These are phyloP conservation scores for Prosapia bicincta DNA, from an alignment of 2,888 invertebrate species.

Conservation along the genomic window DNA sequence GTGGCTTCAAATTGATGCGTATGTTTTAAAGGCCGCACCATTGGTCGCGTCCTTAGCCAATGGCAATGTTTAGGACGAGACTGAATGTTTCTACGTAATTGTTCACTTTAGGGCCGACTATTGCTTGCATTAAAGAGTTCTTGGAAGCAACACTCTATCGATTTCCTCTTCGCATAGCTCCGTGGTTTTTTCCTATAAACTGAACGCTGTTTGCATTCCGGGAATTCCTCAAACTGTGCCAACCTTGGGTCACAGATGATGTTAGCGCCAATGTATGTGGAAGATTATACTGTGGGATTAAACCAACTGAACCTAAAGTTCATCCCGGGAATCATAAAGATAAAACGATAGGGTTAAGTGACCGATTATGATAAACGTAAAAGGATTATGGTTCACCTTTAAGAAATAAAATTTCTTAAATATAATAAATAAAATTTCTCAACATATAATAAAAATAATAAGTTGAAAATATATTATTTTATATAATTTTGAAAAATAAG, in stretches of 20 bases:
- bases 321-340: no score
- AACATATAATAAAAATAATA: no score
- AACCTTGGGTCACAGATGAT: not conserved
- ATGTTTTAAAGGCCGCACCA: not conserved
- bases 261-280: not conserved
- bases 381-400: no score
- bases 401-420: no score
- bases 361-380: no score
- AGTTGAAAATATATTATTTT: no score
- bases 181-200: not conserved
- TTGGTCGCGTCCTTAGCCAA: not conserved
- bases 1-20: not conserved
- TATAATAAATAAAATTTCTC: no score
- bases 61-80: not conserved
- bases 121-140: not conserved
- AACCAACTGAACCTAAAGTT: no score
- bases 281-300: not conserved
- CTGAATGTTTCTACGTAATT: not conserved
- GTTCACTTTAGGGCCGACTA: not conserved
- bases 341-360: no score
- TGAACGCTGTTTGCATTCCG: not conserved
- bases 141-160: not conserved
- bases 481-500: no score
- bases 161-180: not conserved
- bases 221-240: not conserved